phyloP scores from a whole-genome alignment of 1,140 invertebrate genomes.

The Drosophila pseudoananassae region DNA sequence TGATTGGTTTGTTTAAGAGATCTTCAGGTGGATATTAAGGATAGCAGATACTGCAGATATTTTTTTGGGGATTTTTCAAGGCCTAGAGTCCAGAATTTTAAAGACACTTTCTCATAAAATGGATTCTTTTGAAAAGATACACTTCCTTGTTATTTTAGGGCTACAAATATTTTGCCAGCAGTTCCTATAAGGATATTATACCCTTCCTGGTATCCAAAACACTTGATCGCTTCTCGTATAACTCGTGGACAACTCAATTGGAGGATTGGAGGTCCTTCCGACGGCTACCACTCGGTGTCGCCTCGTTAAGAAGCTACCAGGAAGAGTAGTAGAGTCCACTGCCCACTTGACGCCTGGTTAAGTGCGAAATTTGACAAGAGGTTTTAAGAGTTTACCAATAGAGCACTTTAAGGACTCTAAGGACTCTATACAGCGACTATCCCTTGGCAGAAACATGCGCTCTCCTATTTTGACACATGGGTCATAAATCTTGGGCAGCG shows the following conservation, averaged over 20 bases:
- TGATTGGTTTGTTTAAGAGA: constrained; percentile 1
- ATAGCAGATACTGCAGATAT: background rate
- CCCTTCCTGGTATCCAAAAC: constrained; percentile 32
- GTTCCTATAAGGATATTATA: background rate
- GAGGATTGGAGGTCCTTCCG: constrained; percentile 2
- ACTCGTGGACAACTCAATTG: constrained; percentile 13
- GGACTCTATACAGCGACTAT: background rate
- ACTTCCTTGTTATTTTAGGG: constrained; percentile 13
- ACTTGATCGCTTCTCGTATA: constrained; percentile 8
- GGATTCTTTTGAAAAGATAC: background rate
- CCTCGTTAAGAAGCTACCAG: constrained; percentile 66
- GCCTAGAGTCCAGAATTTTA: too few relatives aligned
- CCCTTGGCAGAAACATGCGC: constrained; percentile 41
- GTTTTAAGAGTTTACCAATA: background rate
- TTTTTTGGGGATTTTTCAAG: background rate
- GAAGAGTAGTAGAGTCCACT: constrained; percentile 29
- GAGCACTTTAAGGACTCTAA: background rate
- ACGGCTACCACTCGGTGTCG: constrained; percentile 57
- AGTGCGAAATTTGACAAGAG: constrained; percentile 72
- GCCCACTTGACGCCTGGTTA: constrained; percentile 71
- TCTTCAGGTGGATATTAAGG: constrained; percentile 3
- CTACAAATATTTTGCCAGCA: constrained; percentile 25
- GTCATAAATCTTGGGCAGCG: constrained; percentile 68
- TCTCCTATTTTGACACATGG: constrained; percentile 77
- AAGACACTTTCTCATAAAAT: too few relatives aligned